These are phyloP conservation scores for Procapra przewalskii DNA, from an alignment of 2,113 vertebrate species.

Conservation along the genomic window DNA sequence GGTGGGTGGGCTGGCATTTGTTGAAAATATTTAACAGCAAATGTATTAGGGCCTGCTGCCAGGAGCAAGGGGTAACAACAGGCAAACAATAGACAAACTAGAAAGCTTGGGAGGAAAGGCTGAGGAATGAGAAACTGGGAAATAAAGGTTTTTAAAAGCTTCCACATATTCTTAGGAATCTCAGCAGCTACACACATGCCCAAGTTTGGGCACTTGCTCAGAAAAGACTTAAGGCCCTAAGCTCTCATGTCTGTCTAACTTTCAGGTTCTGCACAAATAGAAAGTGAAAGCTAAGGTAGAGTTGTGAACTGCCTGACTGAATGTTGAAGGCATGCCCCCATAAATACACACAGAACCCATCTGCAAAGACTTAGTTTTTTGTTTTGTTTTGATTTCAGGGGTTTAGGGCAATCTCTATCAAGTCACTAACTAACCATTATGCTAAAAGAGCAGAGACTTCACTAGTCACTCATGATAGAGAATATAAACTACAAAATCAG, in stretches of 20 bases:
- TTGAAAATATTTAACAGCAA: constrained; percentile 37
- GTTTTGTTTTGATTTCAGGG: neutral
- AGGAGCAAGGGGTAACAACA: neutral
- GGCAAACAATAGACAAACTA: neutral
- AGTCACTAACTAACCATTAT: neutral
- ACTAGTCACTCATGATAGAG: neutral
- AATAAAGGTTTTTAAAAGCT: constrained; percentile 6
- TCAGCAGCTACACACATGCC: neutral
- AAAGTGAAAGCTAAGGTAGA: constrained; percentile 17
- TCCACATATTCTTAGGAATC: neutral
- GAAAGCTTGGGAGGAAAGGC: neutral
- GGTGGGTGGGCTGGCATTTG: neutral
- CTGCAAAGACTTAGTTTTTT: neutral
- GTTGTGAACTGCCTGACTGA: neutral
- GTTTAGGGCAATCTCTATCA: neutral
- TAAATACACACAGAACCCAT: neutral
- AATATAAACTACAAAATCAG: neutral
- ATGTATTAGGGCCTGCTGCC: neutral
- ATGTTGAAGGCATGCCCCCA: neutral
- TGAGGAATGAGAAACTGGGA: neutral
- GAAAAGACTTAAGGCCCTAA: neutral
- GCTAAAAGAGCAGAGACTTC: neutral
- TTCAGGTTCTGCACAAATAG: neutral
- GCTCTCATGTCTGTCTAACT: neutral
- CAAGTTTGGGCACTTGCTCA: neutral